Evolutionary conservation across 2,888 invertebrate genomes (phyloP).

Genomic region (Oxytorus armatus): DNA sequence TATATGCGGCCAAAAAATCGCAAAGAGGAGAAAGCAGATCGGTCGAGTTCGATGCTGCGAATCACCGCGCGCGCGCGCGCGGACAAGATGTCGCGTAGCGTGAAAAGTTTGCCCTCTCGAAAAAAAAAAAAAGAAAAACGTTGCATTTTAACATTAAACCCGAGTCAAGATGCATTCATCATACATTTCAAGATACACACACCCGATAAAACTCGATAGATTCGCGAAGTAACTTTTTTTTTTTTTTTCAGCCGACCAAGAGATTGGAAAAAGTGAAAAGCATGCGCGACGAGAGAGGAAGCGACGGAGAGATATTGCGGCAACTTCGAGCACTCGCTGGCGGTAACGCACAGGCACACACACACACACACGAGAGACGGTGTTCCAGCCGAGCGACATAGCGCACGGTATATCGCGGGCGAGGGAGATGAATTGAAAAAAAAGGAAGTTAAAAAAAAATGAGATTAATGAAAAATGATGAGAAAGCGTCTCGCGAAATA

Average conservation of each 20-base stretch:
- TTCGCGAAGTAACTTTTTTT: background rate
- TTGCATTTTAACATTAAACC: background rate
- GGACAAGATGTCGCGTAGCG: too few relatives aligned
- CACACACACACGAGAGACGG: conserved; percentile 14
- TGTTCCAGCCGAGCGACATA: conserved; percentile 30
- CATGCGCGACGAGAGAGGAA: conserved; percentile 47
- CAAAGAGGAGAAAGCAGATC: conserved; percentile 77
- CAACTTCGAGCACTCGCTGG: conserved; percentile 41
- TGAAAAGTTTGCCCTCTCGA: background rate
- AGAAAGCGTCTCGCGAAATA: conserved; percentile 54
- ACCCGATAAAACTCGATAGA: conserved; percentile 11
- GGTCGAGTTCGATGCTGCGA: too few relatives aligned
- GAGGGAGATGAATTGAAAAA: conserved; percentile 16
- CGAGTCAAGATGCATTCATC: background rate
- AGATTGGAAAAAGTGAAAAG: conserved; percentile 65
- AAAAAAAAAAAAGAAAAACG: too few relatives aligned
- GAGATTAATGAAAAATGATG: conserved; percentile 12
- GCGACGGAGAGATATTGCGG: conserved; percentile 53
- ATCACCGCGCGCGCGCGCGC: background rate
- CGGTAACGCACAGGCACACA: too few relatives aligned
- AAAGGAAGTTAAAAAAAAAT: conserved; percentile 8
- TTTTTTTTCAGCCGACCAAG: conserved; percentile 18
- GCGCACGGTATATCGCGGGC: conserved; percentile 38
- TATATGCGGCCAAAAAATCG: conserved; percentile 47
- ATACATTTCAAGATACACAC: conserved; percentile 7